Conservation (phyloP, 2,113 vertebrate species). For the Cricetomys ansorgei region DNA sequence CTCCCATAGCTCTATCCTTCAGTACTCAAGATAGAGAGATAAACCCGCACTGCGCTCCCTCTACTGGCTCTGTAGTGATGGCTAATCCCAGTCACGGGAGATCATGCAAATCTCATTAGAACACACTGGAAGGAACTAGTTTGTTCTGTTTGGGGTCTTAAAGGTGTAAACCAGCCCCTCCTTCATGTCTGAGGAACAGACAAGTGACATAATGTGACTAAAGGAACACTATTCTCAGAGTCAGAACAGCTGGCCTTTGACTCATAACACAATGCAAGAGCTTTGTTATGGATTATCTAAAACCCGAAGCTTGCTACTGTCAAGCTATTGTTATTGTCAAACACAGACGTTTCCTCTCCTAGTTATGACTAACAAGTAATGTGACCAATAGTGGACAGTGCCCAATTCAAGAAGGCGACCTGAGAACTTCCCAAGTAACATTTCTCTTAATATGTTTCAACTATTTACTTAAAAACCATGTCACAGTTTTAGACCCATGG, state of each 20-base stretch:
- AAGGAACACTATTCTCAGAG: neutral
- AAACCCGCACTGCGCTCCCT: slow-evolving; percentile 58
- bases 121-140: neutral
- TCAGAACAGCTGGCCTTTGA: neutral
- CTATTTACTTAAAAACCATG: neutral
- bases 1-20: neutral
- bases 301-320: neutral
- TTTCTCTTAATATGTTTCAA: neutral
- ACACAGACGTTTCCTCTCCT: neutral
- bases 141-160: neutral
- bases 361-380: neutral
- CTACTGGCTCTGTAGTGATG: slow-evolving; percentile 21
- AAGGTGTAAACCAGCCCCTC: neutral
- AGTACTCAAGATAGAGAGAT: neutral
- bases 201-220: neutral
- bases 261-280: neutral
- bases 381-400: neutral
- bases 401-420: neutral
- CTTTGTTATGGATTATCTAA: neutral
- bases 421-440: neutral
- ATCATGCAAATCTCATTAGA: neutral
- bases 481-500: neutral
- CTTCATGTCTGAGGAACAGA: neutral
- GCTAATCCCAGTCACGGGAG: neutral
- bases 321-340: too few species aligned